phyloP scores from a whole-genome alignment of 2,888 invertebrate genomes.

The Zeuzera pyrina region DNA sequence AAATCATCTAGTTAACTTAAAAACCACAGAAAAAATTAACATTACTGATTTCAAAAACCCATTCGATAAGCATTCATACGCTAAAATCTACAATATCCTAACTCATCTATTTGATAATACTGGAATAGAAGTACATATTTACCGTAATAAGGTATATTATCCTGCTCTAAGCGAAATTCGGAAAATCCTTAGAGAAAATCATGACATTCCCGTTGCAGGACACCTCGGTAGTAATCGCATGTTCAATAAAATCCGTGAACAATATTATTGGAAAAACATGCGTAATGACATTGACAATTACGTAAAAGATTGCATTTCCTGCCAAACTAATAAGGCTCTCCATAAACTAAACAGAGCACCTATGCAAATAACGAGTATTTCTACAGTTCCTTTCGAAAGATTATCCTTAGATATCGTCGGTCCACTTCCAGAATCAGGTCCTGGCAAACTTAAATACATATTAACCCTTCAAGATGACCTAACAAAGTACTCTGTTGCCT shows the following conservation, averaged over 20 bases:
- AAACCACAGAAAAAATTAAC: conserved; percentile 2
- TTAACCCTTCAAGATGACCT: conserved; percentile 13
- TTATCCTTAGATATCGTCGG: too few relatives aligned
- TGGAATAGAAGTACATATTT: conserved; percentile 14
- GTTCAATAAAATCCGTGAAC: conserved; percentile 13
- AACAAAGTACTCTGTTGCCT: conserved; percentile 17
- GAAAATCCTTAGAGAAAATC: conserved; percentile 18
- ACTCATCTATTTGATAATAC: conserved; percentile 16
- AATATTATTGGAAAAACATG: conserved; percentile 18
- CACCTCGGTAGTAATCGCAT: conserved; percentile 15
- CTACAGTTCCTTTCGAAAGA: too few relatives aligned
- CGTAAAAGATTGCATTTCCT: background rate
- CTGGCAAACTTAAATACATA: conserved; percentile 17
- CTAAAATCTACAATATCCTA: conserved; percentile 20
- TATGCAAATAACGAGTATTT: too few relatives aligned
- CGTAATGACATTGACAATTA: too few relatives aligned
- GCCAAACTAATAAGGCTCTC: conserved; percentile 2
- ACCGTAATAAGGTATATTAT: conserved; percentile 15
- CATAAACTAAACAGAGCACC: too few relatives aligned
- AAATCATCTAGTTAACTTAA: background rate
- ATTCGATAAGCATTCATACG: conserved; percentile 10
- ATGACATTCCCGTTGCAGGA: conserved; percentile 17
- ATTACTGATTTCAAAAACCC: conserved; percentile 11
- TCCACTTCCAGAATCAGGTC: conserved; percentile 17
- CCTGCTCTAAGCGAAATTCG: conserved; percentile 14